These are phyloP conservation scores for Eubasilissa regina DNA, from an alignment of 1,140 invertebrate genomes.

Conservation along the genomic window DNA sequence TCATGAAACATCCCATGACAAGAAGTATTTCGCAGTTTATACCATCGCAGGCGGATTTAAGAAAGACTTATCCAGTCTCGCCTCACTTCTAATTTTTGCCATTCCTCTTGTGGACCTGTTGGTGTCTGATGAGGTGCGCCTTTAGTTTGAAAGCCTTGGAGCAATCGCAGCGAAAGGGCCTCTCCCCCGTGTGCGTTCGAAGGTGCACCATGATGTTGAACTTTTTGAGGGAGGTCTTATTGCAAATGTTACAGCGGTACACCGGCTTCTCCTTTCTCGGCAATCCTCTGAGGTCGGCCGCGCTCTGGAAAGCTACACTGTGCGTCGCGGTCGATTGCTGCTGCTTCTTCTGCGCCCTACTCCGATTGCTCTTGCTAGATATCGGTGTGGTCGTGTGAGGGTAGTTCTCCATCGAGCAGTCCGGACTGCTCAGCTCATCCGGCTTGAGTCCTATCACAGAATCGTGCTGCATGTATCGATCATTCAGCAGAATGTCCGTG, in stretches of 20 bases:
- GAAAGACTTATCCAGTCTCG: no score
- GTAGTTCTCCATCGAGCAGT: conserved; percentile 74
- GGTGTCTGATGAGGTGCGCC: conserved; percentile 92
- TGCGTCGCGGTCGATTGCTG: conserved; percentile 66
- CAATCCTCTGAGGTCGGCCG: conserved; percentile 78
- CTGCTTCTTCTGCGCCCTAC: conserved; percentile 77
- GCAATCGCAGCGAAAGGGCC: conserved; percentile 94
- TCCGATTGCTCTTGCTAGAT: conserved; percentile 78
- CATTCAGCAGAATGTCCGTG: conserved; percentile 77
- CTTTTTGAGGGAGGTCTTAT: conserved; percentile 92
- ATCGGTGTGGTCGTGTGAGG: conserved; percentile 76
- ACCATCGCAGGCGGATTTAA: conserved; percentile 46
- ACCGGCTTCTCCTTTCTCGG: conserved; percentile 92
- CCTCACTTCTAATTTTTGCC: conserved; percentile 78
- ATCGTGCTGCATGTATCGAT: conserved; percentile 70
- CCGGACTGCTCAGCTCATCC: conserved; percentile 74
- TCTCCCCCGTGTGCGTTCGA: conserved; percentile 94
- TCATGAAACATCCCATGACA: no score
- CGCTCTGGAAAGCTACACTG: conserved; percentile 73
- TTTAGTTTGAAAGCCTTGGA: conserved; percentile 94
- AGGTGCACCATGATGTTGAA: conserved; percentile 95
- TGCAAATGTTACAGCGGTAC: conserved; percentile 91
- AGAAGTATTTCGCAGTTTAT: conserved; percentile 1
- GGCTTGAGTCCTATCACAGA: conserved; percentile 70
- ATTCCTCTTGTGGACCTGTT: conserved; percentile 90